A percentile compares a stretch with the other conserved stretches of the same genome.
Conservation (phyloP, 2,113 vertebrate genomes). For the Recurvirostra avosetta region DNA sequence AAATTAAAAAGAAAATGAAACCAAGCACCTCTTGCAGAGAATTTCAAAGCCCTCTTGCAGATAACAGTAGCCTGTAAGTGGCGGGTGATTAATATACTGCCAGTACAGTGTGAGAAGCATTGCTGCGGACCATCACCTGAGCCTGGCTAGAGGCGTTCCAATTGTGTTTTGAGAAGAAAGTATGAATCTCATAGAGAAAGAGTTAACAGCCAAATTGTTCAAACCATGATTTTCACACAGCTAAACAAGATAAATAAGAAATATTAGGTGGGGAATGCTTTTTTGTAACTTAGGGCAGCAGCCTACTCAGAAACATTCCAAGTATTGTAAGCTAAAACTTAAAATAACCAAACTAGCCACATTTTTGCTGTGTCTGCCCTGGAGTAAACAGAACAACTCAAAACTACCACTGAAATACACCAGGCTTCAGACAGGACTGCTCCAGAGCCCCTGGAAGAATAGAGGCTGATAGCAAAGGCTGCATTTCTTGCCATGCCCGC, state of each 20-base stretch:
- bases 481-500: background rate
- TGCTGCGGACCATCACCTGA: background rate
- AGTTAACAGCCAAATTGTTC: background rate
- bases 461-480: background rate
- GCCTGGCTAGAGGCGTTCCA: background rate
- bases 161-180: background rate
- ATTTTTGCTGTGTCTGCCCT: background rate
- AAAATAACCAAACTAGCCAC: background rate
- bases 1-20: constrained; percentile 34
- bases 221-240: background rate
- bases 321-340: constrained; percentile 4
- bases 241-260: background rate
- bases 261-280: background rate
- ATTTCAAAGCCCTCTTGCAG: constrained; percentile 18
- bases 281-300: background rate
- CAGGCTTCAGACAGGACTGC: background rate
- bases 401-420: background rate
- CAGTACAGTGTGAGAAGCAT: background rate
- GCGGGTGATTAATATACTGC: background rate
- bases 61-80: background rate
- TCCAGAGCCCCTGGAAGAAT: background rate
- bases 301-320: background rate
- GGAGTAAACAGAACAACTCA: background rate
- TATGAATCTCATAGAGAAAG: background rate
- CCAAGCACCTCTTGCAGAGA: background rate